Base-by-base conservation (phyloP, 2,888 invertebrate species). In the Napeogenes sylphis region DNA sequence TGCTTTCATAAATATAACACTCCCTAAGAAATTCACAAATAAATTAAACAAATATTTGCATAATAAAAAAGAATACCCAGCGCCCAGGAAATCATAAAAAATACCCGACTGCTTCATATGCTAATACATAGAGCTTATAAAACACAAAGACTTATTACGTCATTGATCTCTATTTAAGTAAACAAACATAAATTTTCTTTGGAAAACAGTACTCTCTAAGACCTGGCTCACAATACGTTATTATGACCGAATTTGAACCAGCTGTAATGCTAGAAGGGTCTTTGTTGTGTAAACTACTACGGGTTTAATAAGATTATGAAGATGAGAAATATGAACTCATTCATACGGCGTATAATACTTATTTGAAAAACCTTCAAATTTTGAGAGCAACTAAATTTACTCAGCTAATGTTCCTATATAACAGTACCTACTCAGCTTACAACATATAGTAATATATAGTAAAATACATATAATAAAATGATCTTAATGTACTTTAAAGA, bases 291-390 rank as follows among this genome's bases (percentile, higher is more conserved):
- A 68, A 71, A 68, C 68, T 64, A 62, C 58, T 63, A 61, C 55
- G 62, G 64, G 65, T 68, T 57, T 68, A 68, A 68, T 64, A 64
- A 68, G 71, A 71, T 72, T 70, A 72, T 68, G 68, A 21, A 21
- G 21, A 21, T 21, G 56, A 67, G 66, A 66, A 71, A 69, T 66
- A 70, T 66, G 63, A 68, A 64, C 64, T 63, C 63, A 56, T 61
- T 57, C 56, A 56, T 54, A 54, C 58, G 61, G 60, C 58, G 62
- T 61, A 64, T 65, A 56, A 42, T 51, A 30, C 55, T 56, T 51
- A 61, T 62, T 58, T 58, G 60, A 30, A 60, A 60, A 64, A 57
- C 45, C 55, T 38, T 32, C 38, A 55, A 32, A 21, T 55, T 55
- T 58, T 51, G 30, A 51, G 30, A 8, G 1, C 21, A 51, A 6